Percentiles rank a stretch among this genome's conserved stretches.
phyloP scores from a whole-genome alignment of 2,888 invertebrate species.

The Cephus pulcher region DNA sequence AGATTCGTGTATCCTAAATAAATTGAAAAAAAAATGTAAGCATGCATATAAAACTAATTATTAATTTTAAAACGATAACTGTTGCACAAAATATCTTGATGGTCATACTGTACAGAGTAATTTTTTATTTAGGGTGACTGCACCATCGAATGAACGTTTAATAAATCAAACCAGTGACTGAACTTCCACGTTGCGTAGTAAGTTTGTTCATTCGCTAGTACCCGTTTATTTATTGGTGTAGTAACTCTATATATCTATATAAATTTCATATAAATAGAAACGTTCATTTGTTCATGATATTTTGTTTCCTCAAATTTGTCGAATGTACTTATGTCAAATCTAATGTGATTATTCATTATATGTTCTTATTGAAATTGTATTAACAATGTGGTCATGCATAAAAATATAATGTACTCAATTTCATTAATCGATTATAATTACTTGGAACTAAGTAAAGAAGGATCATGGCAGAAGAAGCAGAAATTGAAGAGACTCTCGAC shows the following conservation, averaged over 20 bases:
- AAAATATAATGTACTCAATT: background rate
- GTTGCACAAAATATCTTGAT: background rate
- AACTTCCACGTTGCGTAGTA: background rate
- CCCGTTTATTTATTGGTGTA: background rate
- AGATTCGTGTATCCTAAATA: slow-evolving; percentile 76
- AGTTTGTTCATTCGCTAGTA: background rate
- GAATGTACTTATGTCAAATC: slow-evolving; percentile 25
- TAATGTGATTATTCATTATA: slow-evolving; percentile 17
- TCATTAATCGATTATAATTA: slow-evolving; percentile 6
- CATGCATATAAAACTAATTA: slow-evolving; percentile 10
- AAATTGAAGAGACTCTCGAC: slow-evolving; percentile 46
- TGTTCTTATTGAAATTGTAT: background rate
- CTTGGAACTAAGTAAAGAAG: background rate
- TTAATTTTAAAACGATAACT: background rate
- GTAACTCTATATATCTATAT: background rate
- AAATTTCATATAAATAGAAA: background rate
- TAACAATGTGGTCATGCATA: background rate
- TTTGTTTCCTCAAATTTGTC: background rate
- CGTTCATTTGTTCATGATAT: slow-evolving; percentile 1
- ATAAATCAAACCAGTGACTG: background rate
- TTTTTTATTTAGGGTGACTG: background rate
- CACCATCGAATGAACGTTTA: background rate
- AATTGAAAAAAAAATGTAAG: slow-evolving; percentile 22
- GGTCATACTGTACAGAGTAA: background rate
- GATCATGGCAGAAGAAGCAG: slow-evolving; percentile 29